Evolutionary conservation across 2,113 vertebrate species (phyloP).

Genomic region (Ameiurus melas): DNA sequence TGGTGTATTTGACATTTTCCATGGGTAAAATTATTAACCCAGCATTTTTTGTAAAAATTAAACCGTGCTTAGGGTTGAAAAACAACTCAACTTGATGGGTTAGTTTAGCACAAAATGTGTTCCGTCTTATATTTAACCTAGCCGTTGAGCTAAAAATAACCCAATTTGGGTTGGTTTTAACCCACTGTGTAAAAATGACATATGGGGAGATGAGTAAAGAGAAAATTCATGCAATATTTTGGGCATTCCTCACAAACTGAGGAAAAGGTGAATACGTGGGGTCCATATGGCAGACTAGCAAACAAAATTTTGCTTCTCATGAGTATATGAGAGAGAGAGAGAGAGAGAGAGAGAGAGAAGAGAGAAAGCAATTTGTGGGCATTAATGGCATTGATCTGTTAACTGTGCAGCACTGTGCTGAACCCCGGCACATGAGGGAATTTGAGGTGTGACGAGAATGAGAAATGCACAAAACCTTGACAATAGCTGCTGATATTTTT

Average conservation of each 20-base stretch:
- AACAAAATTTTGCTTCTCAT: conserved; percentile 3
- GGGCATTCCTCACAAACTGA: conserved; percentile 16
- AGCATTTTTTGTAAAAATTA: too few relatives aligned
- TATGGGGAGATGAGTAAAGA: neutral
- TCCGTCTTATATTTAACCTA: too few relatives aligned
- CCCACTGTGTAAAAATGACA: neutral
- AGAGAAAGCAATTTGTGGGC: conserved; percentile 41
- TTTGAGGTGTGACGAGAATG: conserved; percentile 45
- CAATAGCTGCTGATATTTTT: conserved; percentile 30
- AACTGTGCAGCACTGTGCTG: conserved; percentile 30
- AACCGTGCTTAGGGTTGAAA: too few relatives aligned
- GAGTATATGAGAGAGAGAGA: neutral
- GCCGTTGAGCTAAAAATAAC: too few relatives aligned
- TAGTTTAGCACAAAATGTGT: too few relatives aligned
- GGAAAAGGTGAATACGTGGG: conserved; percentile 25
- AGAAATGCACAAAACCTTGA: conserved; percentile 15
- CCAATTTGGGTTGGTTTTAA: too few relatives aligned
- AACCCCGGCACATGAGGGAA: conserved; percentile 24
- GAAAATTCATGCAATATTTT: conserved; percentile 30
- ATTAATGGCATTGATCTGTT: conserved; percentile 49
- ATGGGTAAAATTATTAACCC: too few relatives aligned
- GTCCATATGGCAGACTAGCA: conserved; percentile 8
- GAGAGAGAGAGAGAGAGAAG: neutral
- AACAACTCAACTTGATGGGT: too few relatives aligned
- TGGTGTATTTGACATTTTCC: too few relatives aligned